phyloP scores from a whole-genome alignment of 1,140 invertebrate species.

The Ptiloglossa arizonensis region DNA sequence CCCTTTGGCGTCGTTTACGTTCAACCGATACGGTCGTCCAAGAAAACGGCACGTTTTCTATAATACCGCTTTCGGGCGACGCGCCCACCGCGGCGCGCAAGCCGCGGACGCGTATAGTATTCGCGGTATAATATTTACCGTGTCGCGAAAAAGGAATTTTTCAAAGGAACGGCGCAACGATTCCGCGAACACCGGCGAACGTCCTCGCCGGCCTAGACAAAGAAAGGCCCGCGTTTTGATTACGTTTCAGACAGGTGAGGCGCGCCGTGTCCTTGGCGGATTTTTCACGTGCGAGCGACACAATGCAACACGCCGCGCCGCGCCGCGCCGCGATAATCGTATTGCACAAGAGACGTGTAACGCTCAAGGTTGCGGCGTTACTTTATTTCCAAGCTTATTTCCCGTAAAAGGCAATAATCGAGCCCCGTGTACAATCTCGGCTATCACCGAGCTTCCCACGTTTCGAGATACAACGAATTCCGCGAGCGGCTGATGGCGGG shows the following conservation, averaged over 20 bases:
- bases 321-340: slow-evolving; percentile 42
- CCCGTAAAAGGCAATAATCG: slow-evolving; percentile 61
- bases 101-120: neutral
- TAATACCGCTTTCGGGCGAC: too few species aligned
- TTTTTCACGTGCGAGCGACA: slow-evolving; percentile 35
- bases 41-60: too few species aligned
- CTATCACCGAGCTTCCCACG: slow-evolving; percentile 48
- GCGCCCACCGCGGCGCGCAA: too few species aligned
- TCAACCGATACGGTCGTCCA: neutral
- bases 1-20: neutral
- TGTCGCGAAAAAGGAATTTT: slow-evolving; percentile 9
- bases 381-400: slow-evolving; percentile 55
- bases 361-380: slow-evolving; percentile 50
- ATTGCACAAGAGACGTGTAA: slow-evolving; percentile 53
- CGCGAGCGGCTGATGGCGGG: neutral
- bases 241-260: neutral
- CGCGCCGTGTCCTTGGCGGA: slow-evolving; percentile 37
- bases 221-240: slow-evolving; percentile 22
- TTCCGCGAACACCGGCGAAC: slow-evolving; percentile 6
- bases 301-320: slow-evolving; percentile 41
- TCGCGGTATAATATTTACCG: neutral
- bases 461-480: slow-evolving; percentile 46
- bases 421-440: neutral
- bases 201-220: neutral
- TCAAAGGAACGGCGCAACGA: neutral